A percentile compares a stretch with the other conserved stretches of the same genome.
Evolutionary conservation across 2,113 vertebrate genomes (phyloP).

Genomic region (Pterocles burchelli): DNA sequence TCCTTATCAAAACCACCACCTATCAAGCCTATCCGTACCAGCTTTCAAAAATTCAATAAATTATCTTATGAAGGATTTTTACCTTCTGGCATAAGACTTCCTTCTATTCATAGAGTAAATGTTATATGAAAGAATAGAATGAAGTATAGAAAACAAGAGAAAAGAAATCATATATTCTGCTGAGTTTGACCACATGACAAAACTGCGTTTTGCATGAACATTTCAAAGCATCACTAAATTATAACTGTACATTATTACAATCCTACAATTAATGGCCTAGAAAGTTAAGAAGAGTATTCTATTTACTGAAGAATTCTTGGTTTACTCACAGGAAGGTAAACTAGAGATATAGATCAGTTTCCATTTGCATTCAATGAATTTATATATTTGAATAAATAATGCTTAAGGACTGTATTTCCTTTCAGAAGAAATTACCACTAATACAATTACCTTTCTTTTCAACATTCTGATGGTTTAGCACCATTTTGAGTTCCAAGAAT

Average conservation of each 20-base stretch:
- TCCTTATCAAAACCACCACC: neutral
- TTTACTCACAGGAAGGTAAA: neutral
- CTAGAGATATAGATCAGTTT: neutral
- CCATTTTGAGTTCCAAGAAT: neutral
- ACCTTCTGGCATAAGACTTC: neutral
- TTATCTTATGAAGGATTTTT: neutral
- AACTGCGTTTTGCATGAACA: neutral
- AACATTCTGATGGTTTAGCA: neutral
- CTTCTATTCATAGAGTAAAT: neutral
- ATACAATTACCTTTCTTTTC: slow-evolving; percentile 1
- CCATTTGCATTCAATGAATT: neutral
- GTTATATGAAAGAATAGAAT: neutral
- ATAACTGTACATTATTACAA: neutral
- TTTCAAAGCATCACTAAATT: neutral
- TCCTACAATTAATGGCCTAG: neutral
- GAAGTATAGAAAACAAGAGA: neutral
- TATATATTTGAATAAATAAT: neutral
- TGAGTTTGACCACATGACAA: neutral
- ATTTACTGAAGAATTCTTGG: neutral
- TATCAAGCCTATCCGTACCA: neutral
- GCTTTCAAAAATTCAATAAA: neutral
- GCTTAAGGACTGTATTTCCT: neutral
- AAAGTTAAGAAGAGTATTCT: neutral
- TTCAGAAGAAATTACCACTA: neutral
- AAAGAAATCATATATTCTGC: neutral